Evolutionary conservation across 1,140 invertebrate species (phyloP).

Genomic region (Calliphora vicina): DNA sequence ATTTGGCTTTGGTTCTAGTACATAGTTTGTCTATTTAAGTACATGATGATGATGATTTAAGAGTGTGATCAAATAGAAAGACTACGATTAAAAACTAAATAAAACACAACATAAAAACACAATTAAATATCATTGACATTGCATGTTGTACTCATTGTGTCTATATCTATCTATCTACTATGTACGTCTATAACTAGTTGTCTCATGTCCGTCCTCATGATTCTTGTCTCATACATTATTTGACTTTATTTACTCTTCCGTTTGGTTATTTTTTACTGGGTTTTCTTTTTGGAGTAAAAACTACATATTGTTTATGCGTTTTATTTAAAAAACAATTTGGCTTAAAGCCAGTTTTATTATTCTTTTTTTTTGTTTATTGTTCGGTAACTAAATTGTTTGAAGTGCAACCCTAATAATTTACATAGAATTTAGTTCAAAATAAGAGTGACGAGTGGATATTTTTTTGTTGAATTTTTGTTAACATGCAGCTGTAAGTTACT

Average conservation of each 20-base stretch:
- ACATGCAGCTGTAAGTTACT: neutral
- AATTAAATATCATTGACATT: neutral
- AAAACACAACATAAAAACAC: neutral
- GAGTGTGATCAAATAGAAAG: neutral
- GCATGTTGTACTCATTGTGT: neutral
- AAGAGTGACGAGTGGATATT: neutral
- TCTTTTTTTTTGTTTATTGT: too few species aligned
- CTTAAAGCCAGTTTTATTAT: neutral
- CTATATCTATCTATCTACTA: neutral
- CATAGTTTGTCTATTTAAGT: neutral
- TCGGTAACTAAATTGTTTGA: neutral
- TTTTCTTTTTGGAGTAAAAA: neutral
- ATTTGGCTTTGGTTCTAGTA: neutral
- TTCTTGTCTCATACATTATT: neutral
- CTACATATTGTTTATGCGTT: neutral
- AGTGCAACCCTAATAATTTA: conserved; percentile 8
- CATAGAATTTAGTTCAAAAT: neutral
- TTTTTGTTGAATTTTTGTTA: neutral
- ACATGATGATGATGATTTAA: neutral
- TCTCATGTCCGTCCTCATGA: neutral
- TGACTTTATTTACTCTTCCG: neutral
- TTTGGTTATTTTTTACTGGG: neutral
- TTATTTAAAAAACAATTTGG: neutral
- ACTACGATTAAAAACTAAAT: neutral
- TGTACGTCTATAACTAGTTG: neutral